Base-by-base conservation (phyloP, 2,113 vertebrate species). In the Gila orcuttii region DNA sequence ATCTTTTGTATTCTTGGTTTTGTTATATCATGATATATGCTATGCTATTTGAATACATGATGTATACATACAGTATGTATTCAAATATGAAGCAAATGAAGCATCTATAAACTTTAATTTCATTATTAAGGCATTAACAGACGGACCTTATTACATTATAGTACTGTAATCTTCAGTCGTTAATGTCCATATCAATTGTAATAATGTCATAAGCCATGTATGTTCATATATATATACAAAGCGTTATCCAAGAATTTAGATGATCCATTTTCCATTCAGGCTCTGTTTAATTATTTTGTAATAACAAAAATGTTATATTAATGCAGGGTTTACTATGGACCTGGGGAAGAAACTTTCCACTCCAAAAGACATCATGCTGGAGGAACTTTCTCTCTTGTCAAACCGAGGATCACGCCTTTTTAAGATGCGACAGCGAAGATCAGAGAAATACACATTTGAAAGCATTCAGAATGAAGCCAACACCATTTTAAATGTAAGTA, bases 361-460 rank as follows among this genome's bases (percentile, higher is more conserved):
- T 0, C 98, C 98, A 23, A 96, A 96, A 91, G 98, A 99, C 89
- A 99, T 99, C 89, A 99, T 99, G 98, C 90, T 99, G 91, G 98
- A 99, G 91, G 98, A 99, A 86, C 79, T 99, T 42, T 99, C 98
- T 0, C 94, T 97, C 28, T 95, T 96, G 79, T 95, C 96, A 90
- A 99, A 99, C 92, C 95, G 97, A 91, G 98, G 98, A 0, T 98
- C 98, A 62, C 94, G 97, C 7, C 96, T 99, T 28, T 99, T 99
- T 92, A 99, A 98, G 93, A 97, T 97, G 95, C 95, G 98, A 19
- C 98, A 99, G 94, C 94, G 96, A 83, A 95, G 98, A 90, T 99
- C 97, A 19, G 98, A 99, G 66, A 99, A 99, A 90, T 99, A 99
- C 87, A 99, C 98, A 0, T 99, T 97, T 39, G 98, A 99, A 93